These are phyloP conservation scores for Lynx canadensis DNA, from an alignment of 2,113 vertebrate species.

Conservation along the genomic window DNA sequence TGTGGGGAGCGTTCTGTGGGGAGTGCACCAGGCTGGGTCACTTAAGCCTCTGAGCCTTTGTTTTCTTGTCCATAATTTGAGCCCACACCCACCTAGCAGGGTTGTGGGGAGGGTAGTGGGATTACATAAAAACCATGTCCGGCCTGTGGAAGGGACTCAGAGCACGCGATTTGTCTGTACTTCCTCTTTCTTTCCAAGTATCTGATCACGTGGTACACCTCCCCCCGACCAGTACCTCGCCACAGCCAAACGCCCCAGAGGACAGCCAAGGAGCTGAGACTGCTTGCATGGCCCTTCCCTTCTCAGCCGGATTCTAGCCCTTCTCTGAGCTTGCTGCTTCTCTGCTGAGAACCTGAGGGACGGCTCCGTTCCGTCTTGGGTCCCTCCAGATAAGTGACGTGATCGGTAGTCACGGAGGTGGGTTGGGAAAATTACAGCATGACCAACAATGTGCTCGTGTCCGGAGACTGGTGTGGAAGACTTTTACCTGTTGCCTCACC, in stretches of 20 bases:
- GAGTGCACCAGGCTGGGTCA: neutral
- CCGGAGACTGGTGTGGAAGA: neutral
- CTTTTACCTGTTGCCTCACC: neutral
- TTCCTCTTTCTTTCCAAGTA: neutral
- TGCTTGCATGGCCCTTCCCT: neutral
- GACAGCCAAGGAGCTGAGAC: neutral
- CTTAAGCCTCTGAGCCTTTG: neutral
- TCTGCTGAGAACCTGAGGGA: neutral
- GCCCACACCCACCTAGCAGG: neutral
- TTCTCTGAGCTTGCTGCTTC: neutral
- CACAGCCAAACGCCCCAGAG: neutral
- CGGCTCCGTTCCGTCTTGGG: neutral
- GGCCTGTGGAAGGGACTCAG: neutral
- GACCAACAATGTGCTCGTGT: neutral
- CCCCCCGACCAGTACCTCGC: neutral
- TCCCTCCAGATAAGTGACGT: neutral
- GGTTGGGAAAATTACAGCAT: neutral
- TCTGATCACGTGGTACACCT: neutral
- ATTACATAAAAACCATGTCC: neutral
- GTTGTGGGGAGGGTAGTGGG: neutral
- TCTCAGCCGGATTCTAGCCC: neutral
- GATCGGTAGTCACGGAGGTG: neutral
- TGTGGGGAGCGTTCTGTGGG: too few species aligned
- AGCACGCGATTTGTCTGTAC: neutral
- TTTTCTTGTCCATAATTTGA: conserved; percentile 28